Percentiles rank a stretch among this genome's conserved stretches.
These are phyloP conservation scores for Phataginus tetradactyla DNA, from an alignment of 2,797 vertebrate species.

Conservation along the genomic window DNA sequence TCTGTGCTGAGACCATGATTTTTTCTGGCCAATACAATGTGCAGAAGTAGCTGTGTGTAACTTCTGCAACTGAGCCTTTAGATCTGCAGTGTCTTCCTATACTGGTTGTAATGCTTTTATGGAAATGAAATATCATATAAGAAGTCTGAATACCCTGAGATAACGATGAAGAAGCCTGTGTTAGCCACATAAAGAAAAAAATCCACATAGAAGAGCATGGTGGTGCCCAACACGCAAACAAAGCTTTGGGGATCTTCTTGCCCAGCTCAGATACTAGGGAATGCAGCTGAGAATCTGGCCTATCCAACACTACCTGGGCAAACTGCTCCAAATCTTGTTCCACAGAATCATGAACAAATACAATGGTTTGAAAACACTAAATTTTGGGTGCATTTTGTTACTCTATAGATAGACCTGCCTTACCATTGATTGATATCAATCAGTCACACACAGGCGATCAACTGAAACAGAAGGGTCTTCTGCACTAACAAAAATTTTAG, in stretches of 20 bases:
- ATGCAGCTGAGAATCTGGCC: not conserved
- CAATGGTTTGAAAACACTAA: not conserved
- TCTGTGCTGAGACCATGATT: not conserved
- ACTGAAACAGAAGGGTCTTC: not conserved
- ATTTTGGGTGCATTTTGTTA: not conserved
- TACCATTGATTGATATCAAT: not conserved
- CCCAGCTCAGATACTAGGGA: not conserved
- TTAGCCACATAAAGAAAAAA: not conserved
- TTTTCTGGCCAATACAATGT: not conserved
- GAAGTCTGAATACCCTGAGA: not conserved
- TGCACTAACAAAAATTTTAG: not conserved
- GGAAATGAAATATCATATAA: not conserved
- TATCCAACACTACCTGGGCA: not conserved
- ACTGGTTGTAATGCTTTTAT: not conserved
- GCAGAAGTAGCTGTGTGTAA: not conserved
- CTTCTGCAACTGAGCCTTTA: not conserved
- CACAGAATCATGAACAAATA: not conserved
- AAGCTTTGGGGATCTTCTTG: not conserved
- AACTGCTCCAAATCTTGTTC: not conserved
- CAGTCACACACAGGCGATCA: not conserved
- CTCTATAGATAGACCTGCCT: rapidly evolving
- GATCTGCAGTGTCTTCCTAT: not conserved
- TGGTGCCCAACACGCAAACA: not conserved
- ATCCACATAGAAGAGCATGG: not conserved
- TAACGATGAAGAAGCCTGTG: not conserved